Evolutionary conservation across 1,140 invertebrate species (phyloP).

Genomic region (Luehdorfia chinensis): DNA sequence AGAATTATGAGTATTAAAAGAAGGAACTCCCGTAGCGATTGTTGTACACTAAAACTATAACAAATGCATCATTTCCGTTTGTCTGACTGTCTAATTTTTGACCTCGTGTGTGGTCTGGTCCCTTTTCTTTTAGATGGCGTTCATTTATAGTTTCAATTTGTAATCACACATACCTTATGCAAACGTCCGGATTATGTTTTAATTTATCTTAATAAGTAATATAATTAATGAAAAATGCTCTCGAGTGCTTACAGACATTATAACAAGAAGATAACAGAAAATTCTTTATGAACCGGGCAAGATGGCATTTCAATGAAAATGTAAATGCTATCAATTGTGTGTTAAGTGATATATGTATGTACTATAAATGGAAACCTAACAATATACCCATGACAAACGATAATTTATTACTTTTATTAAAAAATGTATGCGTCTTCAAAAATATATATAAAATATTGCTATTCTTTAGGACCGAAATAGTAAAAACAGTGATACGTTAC

Average conservation of each 20-base stretch:
- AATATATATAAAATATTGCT: constrained; percentile 44
- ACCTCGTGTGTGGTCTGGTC: constrained; percentile 63
- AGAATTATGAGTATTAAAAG: constrained; percentile 60
- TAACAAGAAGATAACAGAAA: too few species aligned
- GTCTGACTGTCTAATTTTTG: constrained; percentile 58
- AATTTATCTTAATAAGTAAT: too few species aligned
- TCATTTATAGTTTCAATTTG: constrained; percentile 35
- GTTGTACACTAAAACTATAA: constrained; percentile 43
- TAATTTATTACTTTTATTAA: constrained; percentile 57
- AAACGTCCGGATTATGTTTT: too few species aligned
- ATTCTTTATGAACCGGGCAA: constrained; percentile 12
- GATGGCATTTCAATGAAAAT: constrained; percentile 47
- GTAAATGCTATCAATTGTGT: constrained; percentile 60
- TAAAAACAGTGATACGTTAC: constrained; percentile 47
- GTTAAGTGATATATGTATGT: constrained; percentile 51
- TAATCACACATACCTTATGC: too few species aligned
- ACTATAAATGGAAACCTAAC: constrained; percentile 43
- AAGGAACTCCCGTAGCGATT: constrained; percentile 56
- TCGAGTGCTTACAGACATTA: too few species aligned
- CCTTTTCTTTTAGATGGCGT: constrained; percentile 29
- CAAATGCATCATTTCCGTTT: constrained; percentile 66
- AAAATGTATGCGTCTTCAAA: constrained; percentile 37
- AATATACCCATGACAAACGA: constrained; percentile 33
- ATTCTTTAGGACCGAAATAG: constrained; percentile 41
- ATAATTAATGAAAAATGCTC: too few species aligned